Conservation (phyloP, 92 coral and sea anemone genomes). For the Epizoanthus rinbou region DNA sequence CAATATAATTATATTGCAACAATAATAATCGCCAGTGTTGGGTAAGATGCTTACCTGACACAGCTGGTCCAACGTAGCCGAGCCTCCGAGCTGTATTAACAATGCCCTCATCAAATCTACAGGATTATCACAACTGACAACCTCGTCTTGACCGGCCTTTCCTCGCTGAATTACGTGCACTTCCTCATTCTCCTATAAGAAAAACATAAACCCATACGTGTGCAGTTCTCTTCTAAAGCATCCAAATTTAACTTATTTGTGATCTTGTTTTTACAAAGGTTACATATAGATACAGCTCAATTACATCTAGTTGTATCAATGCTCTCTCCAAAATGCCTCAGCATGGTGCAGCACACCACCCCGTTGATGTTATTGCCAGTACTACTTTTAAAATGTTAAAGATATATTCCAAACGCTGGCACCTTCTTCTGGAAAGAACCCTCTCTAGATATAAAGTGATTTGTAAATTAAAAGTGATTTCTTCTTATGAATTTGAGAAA, state of each 20-base stretch:
- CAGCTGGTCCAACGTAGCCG: conserved; percentile 73
- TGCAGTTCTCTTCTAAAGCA: background rate
- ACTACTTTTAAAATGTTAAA: no score
- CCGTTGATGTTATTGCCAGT: no score
- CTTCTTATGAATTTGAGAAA: no score
- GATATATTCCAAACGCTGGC: no score
- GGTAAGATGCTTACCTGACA: conserved; percentile 61
- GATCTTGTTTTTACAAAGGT: background rate
- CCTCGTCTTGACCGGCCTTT: conserved; percentile 27
- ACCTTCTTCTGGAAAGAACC: no score
- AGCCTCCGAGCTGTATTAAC: conserved; percentile 73
- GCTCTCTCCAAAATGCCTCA: no score
- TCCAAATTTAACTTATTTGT: no score
- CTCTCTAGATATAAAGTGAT: no score
- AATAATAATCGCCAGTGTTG: background rate
- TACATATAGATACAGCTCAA: background rate
- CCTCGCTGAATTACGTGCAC: conserved; percentile 40
- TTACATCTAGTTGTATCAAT: no score
- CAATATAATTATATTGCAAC: no score
- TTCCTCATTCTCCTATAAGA: conserved; percentile 49
- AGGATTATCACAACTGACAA: conserved; percentile 60
- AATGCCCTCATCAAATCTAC: conserved; percentile 60
- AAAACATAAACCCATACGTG: background rate
- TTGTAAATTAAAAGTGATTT: no score
- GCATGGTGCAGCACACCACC: no score